A percentile compares a stretch with the other conserved stretches of the same genome.
Conservation (phyloP, 2,888 invertebrate genomes). For the Plebejus anna region DNA sequence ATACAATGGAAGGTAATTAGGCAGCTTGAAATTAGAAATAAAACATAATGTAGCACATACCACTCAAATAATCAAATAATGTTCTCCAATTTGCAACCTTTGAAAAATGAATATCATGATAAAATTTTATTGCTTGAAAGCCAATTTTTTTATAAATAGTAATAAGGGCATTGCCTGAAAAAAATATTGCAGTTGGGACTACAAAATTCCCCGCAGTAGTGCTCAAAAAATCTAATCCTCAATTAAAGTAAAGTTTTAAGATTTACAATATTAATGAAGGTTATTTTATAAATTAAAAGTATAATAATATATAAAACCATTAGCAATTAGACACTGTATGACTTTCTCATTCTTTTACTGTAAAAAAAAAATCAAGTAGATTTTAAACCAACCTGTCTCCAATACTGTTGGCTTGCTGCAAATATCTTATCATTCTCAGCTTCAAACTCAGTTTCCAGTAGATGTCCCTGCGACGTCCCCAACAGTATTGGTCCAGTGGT, state of each 20-base stretch:
- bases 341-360: neutral
- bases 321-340: no score
- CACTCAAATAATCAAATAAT: neutral
- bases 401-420: slow-evolving; percentile 87
- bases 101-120: neutral
- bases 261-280: no score
- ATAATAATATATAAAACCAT: no score
- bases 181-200: no score
- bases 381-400: slow-evolving; percentile 85
- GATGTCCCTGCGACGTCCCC: slow-evolving; percentile 93
- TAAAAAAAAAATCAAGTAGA: neutral
- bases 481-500: slow-evolving; percentile 91
- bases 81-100: no score
- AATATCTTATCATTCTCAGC: slow-evolving; percentile 91
- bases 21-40: slow-evolving; percentile 80
- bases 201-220: no score
- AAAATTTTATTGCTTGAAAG: neutral
- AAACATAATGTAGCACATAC: slow-evolving; percentile 12
- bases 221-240: no score
- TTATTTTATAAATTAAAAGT: no score
- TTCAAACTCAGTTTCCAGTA: slow-evolving; percentile 93
- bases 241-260: no score
- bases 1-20: slow-evolving; percentile 86
- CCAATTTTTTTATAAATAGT: neutral
- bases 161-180: no score